Evolutionary conservation across 2,888 invertebrate species (phyloP).

Genomic region (Cheilosia grossa): DNA sequence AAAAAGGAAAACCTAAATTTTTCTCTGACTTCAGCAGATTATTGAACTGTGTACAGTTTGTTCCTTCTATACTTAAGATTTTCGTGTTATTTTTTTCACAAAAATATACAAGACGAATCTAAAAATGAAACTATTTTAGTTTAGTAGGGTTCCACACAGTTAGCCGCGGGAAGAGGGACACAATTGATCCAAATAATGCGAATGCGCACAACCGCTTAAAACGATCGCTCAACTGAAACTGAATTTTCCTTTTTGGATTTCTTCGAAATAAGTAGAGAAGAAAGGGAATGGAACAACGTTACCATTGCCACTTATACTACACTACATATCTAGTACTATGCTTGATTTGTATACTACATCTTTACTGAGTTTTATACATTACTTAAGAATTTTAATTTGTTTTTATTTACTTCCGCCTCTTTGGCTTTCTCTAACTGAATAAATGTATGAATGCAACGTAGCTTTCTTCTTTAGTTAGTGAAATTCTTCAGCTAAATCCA

Average conservation of each 20-base stretch:
- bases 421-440: too few species aligned
- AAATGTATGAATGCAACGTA: too few species aligned
- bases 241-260: constrained; percentile 4
- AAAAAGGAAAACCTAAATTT: neutral
- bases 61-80: neutral
- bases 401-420: too few species aligned
- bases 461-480: too few species aligned
- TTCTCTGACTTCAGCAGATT: neutral
- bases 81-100: constrained; percentile 3
- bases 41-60: too few species aligned
- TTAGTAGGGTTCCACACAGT: constrained; percentile 21
- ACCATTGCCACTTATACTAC: too few species aligned
- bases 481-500: too few species aligned
- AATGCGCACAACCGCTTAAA: constrained; percentile 26
- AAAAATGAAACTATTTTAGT: neutral
- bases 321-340: too few species aligned
- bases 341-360: too few species aligned
- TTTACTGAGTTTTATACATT: too few species aligned
- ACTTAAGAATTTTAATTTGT: too few species aligned
- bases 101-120: constrained; percentile 1
- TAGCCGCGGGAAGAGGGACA: constrained; percentile 68
- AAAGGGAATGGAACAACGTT: too few species aligned
- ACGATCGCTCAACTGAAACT: constrained; percentile 60
- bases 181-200: neutral
- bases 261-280: neutral